Base-by-base conservation (phyloP, 2,888 invertebrate species). In the Linyphia triangularis region DNA sequence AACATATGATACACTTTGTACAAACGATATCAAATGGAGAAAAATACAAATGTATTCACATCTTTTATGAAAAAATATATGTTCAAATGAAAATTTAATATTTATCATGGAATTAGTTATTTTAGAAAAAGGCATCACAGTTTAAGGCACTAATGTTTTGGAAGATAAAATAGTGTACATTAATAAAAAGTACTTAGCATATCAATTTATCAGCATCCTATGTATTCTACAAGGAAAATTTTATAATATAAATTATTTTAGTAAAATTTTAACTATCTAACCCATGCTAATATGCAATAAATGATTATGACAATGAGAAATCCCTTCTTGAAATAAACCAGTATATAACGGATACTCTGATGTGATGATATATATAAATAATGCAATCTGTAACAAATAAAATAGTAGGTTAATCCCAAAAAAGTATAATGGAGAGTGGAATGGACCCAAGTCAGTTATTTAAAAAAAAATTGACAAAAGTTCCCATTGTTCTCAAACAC, bases 81-180 rank as follows among this genome's bases (percentile, higher is more conserved):
- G 69, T 33, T 65, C 28, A 77, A 63, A 63, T 77, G 37, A 61
- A 13, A 40, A n/a, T 19, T n/a, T 40, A 59, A 77, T 57, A 63
- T 24, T 33, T 40, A 77, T 77, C 26, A 63, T n/a, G 3, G 51
- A 51, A 51, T 77, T 40, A 43, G 7, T 63, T 75, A 57, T 22
- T 22, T 40, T 33, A 77, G 77, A 77, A 61, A 77, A 30, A 65
- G 30, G 33, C 65, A 84, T 84, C 84, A 84, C 84, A 84, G 24
- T 73, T 67, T 84, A 84, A 84, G 84, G 84, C 84, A 84, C 84
- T 84, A 84, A 57, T 43, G 33, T 75, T 75, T 30, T 57, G 28
- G 22, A 67, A 67, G 65, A 26, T 30, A 65, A 75, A 65, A 67
- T 67, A 78, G 9, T 57, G 40, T 57, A 73, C 63, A 77, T 40